phyloP scores from a whole-genome alignment of 2,888 invertebrate species.

The Urechis unicinctus region DNA sequence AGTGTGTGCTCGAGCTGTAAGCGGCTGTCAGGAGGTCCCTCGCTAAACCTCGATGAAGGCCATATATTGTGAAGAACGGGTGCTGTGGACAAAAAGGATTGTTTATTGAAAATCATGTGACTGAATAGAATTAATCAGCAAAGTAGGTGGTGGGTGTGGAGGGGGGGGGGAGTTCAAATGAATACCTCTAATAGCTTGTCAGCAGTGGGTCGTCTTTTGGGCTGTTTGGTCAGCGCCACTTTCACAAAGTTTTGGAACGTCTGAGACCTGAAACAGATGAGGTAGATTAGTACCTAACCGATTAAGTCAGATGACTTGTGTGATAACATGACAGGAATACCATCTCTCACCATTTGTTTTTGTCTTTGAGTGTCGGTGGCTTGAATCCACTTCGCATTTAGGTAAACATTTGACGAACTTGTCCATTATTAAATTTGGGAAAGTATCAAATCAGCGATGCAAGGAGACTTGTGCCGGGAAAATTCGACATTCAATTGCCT shows the following conservation, averaged over 20 bases:
- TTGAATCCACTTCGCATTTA: conserved; percentile 99
- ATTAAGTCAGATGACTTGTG: no score
- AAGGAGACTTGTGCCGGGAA: conserved; percentile 94
- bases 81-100: conserved; percentile 59
- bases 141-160: no score
- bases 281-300: no score
- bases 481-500: no score
- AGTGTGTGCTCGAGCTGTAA: conserved; percentile 65
- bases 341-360: conserved; percentile 74
- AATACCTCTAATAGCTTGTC: conserved; percentile 70
- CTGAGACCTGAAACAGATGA: conserved; percentile 69
- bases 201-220: conserved; percentile 95
- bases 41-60: conserved; percentile 83
- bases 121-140: not conserved
- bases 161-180: conserved; percentile 55
- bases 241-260: conserved; percentile 96
- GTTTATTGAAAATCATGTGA: not conserved
- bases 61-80: conserved; percentile 76
- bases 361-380: conserved; percentile 89
- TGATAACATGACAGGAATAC: no score
- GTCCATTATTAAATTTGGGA: no score
- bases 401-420: no score
- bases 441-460: conserved; percentile 91
- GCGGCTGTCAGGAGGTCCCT: conserved; percentile 76
- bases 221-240: conserved; percentile 92